These are phyloP conservation scores for Macrobrachium nipponense DNA, from an alignment of 1,140 invertebrate species.

Conservation along the genomic window DNA sequence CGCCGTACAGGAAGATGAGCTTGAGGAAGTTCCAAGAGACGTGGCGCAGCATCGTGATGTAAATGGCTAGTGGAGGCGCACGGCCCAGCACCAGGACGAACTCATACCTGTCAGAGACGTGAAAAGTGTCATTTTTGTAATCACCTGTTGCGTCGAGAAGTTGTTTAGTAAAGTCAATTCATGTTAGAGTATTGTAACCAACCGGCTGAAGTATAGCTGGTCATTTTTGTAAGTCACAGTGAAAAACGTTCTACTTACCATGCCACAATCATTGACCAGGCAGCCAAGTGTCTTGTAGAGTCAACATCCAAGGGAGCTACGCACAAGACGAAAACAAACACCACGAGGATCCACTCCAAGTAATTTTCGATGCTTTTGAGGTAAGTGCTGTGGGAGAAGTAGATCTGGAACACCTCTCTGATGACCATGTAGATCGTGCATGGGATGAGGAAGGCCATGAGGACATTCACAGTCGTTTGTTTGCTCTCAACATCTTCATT, in stretches of 20 bases:
- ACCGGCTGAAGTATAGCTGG: no score
- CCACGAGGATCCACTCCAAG: constrained; percentile 57
- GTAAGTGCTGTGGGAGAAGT: constrained; percentile 34
- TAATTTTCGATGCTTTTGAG: constrained; percentile 61
- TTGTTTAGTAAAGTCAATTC: no score
- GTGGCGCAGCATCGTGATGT: constrained; percentile 66
- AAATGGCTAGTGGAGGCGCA: constrained; percentile 77
- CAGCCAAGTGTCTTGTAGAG: constrained; percentile 69
- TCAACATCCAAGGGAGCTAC: constrained; percentile 15
- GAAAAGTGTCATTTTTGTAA: background rate
- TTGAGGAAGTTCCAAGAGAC: constrained; percentile 65
- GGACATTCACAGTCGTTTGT: constrained; percentile 1
- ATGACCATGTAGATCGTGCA: constrained; percentile 52
- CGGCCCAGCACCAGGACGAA: constrained; percentile 81
- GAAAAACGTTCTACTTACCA: constrained; percentile 69
- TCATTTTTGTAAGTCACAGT: no score
- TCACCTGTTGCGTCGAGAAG: background rate
- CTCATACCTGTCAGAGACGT: constrained; percentile 69
- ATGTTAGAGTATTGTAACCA: no score
- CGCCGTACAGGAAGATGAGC: constrained; percentile 64
- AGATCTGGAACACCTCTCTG: constrained; percentile 52
- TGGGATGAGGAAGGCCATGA: constrained; percentile 43
- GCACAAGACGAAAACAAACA: constrained; percentile 44
- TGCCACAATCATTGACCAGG: constrained; percentile 79
- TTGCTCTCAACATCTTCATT: constrained; percentile 34